These are phyloP conservation scores for Drosophila triauraria DNA, from an alignment of 1,140 invertebrate genomes.

Conservation along the genomic window DNA sequence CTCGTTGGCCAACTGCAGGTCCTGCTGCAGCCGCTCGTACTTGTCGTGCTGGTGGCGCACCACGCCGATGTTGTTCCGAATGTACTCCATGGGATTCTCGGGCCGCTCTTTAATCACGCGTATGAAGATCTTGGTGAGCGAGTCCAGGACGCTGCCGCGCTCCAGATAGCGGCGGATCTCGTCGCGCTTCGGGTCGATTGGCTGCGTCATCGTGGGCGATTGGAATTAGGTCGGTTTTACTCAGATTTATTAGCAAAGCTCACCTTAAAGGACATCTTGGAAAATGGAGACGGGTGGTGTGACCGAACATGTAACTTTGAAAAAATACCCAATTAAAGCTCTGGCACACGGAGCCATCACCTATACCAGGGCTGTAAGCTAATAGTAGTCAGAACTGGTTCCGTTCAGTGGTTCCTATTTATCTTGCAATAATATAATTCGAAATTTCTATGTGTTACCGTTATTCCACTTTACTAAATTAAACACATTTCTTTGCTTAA, in stretches of 20 bases:
- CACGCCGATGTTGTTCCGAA: constrained; percentile 86
- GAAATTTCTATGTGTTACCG: neutral
- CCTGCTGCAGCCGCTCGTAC: constrained; percentile 73
- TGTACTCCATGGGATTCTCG: constrained; percentile 94
- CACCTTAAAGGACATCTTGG: constrained; percentile 80
- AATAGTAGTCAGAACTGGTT: neutral
- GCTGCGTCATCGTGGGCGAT: constrained; percentile 85
- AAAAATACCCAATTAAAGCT: constrained; percentile 9
- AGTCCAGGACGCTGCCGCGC: constrained; percentile 95
- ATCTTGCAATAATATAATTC: no score
- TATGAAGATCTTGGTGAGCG: constrained; percentile 94
- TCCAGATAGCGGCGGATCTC: constrained; percentile 97
- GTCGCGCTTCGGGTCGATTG: constrained; percentile 94
- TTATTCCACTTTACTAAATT: neutral
- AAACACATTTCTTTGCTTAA: no score
- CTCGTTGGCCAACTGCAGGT: constrained; percentile 68
- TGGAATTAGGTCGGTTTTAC: neutral
- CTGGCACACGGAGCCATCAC: neutral
- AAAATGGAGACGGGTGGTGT: constrained; percentile 42
- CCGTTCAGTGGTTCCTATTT: neutral
- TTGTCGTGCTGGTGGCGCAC: constrained; percentile 72
- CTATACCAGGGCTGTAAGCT: neutral
- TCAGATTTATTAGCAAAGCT: constrained; percentile 15
- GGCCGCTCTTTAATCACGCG: constrained; percentile 96
- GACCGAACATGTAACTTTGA: neutral